These are phyloP conservation scores for Orbicella faveolata DNA, from an alignment of 64 coral and sea anemone genomes.

Conservation along the genomic window DNA sequence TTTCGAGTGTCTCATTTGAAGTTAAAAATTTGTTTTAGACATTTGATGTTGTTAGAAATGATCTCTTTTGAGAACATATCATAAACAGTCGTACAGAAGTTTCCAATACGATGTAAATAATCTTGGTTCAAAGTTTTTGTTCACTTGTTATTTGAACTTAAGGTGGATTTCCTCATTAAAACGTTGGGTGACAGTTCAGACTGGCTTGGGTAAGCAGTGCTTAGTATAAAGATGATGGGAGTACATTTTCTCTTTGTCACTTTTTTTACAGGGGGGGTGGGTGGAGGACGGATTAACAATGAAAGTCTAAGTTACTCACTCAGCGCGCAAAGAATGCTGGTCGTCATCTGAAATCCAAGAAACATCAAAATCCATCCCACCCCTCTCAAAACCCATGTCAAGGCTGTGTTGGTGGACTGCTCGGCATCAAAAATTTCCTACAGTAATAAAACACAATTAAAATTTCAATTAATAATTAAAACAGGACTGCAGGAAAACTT, in stretches of 20 bases:
- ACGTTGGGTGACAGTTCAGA: no score
- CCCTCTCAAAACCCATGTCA: slow-evolving; percentile 85
- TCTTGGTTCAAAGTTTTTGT: no score
- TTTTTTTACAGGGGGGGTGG: neutral
- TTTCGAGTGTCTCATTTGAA: no score
- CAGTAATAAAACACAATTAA: neutral
- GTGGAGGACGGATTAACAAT: neutral
- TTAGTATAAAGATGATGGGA: neutral
- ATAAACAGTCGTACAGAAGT: no score
- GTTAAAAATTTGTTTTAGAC: no score
- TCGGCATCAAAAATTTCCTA: slow-evolving; percentile 97
- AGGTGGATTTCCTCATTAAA: no score
- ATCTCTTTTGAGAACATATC: no score
- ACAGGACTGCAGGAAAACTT: neutral
- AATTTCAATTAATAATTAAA: neutral
- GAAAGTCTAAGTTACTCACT: slow-evolving; percentile 48
- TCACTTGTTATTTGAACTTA: no score
- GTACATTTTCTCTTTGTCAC: neutral
- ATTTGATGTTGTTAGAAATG: no score
- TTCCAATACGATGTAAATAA: no score
- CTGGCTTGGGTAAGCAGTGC: no score
- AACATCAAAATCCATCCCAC: slow-evolving; percentile 93
- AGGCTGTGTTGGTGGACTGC: slow-evolving; percentile 72
- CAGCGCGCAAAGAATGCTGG: slow-evolving; percentile 71
- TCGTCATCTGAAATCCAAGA: slow-evolving; percentile 83